Percentiles rank a stretch among this genome's conserved stretches.
Evolutionary conservation across 1,140 invertebrate species (phyloP).

Genomic region (Chironomus tepperi): DNA sequence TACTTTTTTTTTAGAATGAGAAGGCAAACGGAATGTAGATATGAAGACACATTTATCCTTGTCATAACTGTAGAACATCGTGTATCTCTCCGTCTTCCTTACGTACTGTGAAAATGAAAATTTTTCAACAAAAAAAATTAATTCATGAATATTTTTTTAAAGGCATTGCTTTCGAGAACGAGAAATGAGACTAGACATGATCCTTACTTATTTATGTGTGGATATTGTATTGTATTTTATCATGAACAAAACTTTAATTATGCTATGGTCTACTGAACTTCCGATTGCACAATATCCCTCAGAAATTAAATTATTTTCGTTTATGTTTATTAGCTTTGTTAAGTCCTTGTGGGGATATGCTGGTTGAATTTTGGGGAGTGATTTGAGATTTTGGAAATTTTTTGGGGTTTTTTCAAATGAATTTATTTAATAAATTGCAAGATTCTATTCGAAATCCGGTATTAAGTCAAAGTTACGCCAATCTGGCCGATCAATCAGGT

Average conservation of each 20-base stretch:
- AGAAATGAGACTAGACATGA: not conserved
- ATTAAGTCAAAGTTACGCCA: no score
- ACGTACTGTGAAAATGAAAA: not conserved
- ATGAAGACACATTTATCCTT: slow-evolving; percentile 13
- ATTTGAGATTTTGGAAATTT: no score
- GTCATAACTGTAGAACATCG: not conserved
- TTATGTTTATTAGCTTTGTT: not conserved
- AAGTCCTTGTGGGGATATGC: no score
- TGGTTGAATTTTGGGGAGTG: no score
- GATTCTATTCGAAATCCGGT: no score
- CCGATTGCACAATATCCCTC: not conserved
- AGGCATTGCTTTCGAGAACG: not conserved
- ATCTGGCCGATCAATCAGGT: no score
- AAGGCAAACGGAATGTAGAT: not conserved
- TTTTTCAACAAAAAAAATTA: not conserved
- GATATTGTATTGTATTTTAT: not conserved
- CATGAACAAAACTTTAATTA: not conserved
- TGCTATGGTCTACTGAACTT: not conserved
- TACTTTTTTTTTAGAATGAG: no score
- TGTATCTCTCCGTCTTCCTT: no score
- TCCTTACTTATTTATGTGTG: not conserved
- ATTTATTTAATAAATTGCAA: no score
- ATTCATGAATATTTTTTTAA: not conserved
- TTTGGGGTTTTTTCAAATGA: no score
- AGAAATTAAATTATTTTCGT: not conserved